These are phyloP conservation scores for Pyxicephalus adspersus DNA, from an alignment of 2,113 vertebrate species.

Conservation along the genomic window DNA sequence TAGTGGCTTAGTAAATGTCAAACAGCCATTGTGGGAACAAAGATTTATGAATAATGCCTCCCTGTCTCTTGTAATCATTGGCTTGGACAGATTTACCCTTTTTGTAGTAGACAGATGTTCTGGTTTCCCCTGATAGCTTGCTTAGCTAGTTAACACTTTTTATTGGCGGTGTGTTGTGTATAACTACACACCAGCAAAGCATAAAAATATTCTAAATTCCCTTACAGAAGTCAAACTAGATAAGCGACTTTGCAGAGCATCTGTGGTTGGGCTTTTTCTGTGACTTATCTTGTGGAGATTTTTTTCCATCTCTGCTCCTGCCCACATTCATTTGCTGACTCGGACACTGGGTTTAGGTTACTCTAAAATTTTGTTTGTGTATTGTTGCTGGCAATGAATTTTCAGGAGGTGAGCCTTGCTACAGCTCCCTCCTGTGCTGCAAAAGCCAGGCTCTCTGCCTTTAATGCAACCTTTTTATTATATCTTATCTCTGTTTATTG, in stretches of 20 bases:
- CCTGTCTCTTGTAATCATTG: too few species aligned
- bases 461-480: neutral
- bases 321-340: too few species aligned
- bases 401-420: neutral
- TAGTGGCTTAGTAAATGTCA: too few species aligned
- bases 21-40: too few species aligned
- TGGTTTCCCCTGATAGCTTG: neutral
- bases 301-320: too few species aligned
- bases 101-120: neutral
- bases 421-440: neutral
- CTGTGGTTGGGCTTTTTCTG: too few species aligned
- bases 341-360: too few species aligned
- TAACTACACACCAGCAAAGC: neutral
- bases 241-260: too few species aligned
- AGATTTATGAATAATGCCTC: too few species aligned
- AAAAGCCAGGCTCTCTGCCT: neutral
- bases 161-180: too few species aligned
- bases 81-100: neutral
- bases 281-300: too few species aligned
- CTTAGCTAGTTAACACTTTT: too few species aligned
- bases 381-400: neutral
- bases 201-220: neutral
- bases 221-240: neutral
- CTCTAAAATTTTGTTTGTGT: neutral
- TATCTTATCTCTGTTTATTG: slow-evolving; percentile 2